These are phyloP conservation scores for Hippopotamus amphibius DNA, from an alignment of 2,113 vertebrate species.

Conservation along the genomic window DNA sequence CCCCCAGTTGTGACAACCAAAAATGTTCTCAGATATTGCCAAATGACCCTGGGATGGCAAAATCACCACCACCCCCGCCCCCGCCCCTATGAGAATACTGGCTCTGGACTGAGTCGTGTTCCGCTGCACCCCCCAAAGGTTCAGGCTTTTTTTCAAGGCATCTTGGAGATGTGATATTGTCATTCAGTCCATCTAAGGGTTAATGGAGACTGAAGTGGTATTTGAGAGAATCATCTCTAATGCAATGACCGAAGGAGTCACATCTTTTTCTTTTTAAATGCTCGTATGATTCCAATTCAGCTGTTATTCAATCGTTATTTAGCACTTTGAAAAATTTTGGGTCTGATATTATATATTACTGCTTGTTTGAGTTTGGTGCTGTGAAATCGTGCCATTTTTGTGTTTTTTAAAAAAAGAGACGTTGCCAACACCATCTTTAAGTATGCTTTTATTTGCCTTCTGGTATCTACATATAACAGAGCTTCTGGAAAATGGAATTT, in stretches of 20 bases:
- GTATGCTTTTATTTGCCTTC: slow-evolving; percentile 63
- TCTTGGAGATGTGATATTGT: rapidly evolving
- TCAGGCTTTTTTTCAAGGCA: background rate
- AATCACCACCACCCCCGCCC: rapidly evolving
- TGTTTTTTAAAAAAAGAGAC: background rate
- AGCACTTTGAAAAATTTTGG: slow-evolving; percentile 21
- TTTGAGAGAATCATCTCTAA: slow-evolving; percentile 41
- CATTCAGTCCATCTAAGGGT: background rate
- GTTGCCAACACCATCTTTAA: slow-evolving; percentile 43
- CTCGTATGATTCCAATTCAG: background rate
- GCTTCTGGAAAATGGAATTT: slow-evolving; percentile 26
- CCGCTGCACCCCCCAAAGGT: rapidly evolving
- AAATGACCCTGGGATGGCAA: background rate
- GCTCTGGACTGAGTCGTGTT: background rate
- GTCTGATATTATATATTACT: background rate
- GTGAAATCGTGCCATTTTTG: slow-evolving; percentile 21
- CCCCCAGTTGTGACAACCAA: background rate
- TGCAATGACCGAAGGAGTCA: background rate
- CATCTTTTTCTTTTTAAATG: background rate
- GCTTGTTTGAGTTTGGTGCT: slow-evolving; percentile 51
- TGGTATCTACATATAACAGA: slow-evolving; percentile 5
- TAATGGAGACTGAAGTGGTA: background rate
- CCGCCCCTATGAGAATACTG: background rate
- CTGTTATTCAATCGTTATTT: background rate
- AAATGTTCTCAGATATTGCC: background rate